Conservation (phyloP, 2,113 vertebrate species). For the Otus sunia region DNA sequence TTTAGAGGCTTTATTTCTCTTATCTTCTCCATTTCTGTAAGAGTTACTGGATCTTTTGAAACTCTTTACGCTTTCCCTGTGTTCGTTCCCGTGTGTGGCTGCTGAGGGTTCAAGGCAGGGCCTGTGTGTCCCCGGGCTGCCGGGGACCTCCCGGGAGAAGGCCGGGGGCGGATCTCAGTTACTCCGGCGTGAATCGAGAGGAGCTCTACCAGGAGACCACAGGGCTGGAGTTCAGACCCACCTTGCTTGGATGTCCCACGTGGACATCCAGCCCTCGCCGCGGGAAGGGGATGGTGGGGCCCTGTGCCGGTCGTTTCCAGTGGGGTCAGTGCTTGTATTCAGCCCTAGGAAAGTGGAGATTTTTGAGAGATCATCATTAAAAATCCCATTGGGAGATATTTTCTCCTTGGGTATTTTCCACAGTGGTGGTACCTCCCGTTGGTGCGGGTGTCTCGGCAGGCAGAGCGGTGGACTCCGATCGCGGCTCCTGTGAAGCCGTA, state of each 20-base stretch:
- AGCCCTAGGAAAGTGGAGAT: accelerated
- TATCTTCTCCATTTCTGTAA: neutral
- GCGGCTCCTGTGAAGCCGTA: accelerated
- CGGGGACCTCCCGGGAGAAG: neutral
- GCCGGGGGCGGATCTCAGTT: neutral
- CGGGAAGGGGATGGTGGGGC: neutral
- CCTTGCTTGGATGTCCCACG: accelerated
- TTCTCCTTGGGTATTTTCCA: neutral
- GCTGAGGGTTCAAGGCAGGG: neutral
- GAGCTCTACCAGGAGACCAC: accelerated
- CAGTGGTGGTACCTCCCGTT: accelerated
- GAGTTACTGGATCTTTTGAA: neutral
- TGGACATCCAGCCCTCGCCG: accelerated
- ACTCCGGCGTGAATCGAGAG: accelerated
- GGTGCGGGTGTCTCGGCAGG: accelerated
- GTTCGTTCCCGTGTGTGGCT: neutral
- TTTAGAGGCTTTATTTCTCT: neutral
- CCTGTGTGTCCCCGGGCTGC: neutral
- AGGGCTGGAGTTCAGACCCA: accelerated
- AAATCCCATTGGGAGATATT: neutral
- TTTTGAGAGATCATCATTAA: neutral
- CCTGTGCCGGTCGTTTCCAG: neutral
- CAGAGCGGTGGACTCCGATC: accelerated
- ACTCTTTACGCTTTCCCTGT: neutral
- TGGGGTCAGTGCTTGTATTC: accelerated